Base-by-base conservation (phyloP, 2,113 vertebrate genomes). In the Cheilinus undulatus region DNA sequence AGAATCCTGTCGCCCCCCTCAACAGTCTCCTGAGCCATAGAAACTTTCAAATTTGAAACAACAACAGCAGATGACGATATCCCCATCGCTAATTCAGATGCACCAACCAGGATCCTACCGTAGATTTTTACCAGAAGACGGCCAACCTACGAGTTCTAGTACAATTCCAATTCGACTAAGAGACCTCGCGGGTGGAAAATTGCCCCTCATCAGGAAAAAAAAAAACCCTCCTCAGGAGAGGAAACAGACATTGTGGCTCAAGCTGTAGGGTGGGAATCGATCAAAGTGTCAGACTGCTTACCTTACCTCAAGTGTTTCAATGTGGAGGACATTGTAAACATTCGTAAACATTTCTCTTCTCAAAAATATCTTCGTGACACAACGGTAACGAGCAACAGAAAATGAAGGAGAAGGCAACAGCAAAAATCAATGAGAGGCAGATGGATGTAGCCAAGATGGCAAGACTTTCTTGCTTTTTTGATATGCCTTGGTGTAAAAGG, bases 241-340 rank as follows among this genome's bases (percentile, higher is more conserved):
- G 76, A 91, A 87, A 59, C 82, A 78, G 87, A 92, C 60, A 78
- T 85, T 83, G 83, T 73, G 92, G 94, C 92, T 93, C 89, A 26
- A 88, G 84, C 88, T 90, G 42, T 76, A 85, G 88, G 87, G 87
- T 30, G 73, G 86, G 81, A 88, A 89, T 80, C 68, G 86, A 93
- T 93, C 87, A 81, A 90, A 87, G 87, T 88, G 92, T 92, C 83
- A 75, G 91, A 93, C 93, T 92, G 90, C 93, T 94, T 89, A 89
- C 92, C 76, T 93, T 95, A 95, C 95, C 95, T 96, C 95, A 93
- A 94, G 94, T 94, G 94, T 94, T 94, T 88, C 73, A 76, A 93
- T 91, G 91, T 85, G 94, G 90, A 94, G 91, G 91, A 94, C 80
- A 74, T 74, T 91, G 89, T 93, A 88, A 92, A 90, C 89, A 91